Conservation (phyloP, 2,113 vertebrate species). For the Uria aalge region DNA sequence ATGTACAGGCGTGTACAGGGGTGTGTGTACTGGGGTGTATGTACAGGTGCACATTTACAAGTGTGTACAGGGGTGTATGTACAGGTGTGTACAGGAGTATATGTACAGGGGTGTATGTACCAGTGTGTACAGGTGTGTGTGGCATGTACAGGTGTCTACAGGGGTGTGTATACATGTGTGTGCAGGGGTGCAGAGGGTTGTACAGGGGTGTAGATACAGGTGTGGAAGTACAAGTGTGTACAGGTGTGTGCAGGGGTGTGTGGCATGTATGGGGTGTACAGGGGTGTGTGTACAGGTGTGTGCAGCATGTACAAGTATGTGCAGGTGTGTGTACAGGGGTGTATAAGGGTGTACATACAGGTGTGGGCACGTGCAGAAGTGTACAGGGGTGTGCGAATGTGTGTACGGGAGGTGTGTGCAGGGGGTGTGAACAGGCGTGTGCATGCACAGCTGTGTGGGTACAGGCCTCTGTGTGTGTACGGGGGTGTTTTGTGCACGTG, state of each 20-base stretch:
- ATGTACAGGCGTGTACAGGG: neutral
- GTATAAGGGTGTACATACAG: too few species aligned
- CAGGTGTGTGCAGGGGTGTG: too few species aligned
- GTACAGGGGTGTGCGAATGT: neutral
- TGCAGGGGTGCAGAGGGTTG: neutral
- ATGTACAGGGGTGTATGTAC: fast-evolving
- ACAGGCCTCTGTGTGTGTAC: neutral
- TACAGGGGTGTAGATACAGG: neutral
- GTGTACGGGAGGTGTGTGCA: too few species aligned
- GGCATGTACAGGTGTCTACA: neutral
- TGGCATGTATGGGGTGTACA: too few species aligned
- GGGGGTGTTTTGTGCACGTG: neutral
- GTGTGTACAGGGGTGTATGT: neutral
- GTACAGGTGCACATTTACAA: neutral
- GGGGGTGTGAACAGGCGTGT: too few species aligned
- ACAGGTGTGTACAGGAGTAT: neutral
- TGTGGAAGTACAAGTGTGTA: too few species aligned
- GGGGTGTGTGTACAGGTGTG: too few species aligned
- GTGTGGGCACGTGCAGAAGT: neutral
- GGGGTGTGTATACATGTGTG: too few species aligned
- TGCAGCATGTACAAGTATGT: too few species aligned
- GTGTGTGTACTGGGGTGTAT: neutral
- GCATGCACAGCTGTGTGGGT: neutral
- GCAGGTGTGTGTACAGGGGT: too few species aligned
- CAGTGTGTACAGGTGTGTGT: too few species aligned